Conservation (phyloP, 2,888 invertebrate species). For the Lepidocyrtinus sp. region DNA sequence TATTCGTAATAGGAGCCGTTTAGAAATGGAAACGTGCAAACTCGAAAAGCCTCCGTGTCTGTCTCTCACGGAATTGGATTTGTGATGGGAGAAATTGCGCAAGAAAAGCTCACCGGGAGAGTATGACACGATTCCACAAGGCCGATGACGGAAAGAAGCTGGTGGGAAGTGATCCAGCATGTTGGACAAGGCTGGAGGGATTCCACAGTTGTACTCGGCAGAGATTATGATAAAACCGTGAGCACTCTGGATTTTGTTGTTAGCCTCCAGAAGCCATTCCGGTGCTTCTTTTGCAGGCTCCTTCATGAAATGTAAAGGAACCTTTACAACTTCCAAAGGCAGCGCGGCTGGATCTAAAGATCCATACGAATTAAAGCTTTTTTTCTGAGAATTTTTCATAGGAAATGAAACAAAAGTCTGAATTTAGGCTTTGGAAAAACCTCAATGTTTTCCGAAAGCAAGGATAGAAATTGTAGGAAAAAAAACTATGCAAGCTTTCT, state of each 20-base stretch:
- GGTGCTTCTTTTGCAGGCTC: slow-evolving; percentile 70
- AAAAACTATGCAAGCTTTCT: not conserved
- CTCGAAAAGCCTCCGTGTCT: not conserved
- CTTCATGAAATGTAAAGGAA: slow-evolving; percentile 71
- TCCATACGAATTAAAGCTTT: no score
- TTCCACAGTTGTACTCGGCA: slow-evolving; percentile 73
- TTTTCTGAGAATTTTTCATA: no score
- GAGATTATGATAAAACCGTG: slow-evolving; percentile 73
- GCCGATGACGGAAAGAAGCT: slow-evolving; percentile 72
- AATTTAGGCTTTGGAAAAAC: not conserved
- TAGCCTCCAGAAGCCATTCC: slow-evolving; percentile 70
- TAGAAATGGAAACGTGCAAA: not conserved
- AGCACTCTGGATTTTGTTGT: slow-evolving; percentile 71
- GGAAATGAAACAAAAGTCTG: no score
- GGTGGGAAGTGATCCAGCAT: slow-evolving; percentile 74
- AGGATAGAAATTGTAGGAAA: not conserved
- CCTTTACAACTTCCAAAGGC: slow-evolving; percentile 71
- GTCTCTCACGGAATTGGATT: not conserved
- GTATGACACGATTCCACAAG: slow-evolving; percentile 71
- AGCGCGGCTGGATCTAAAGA: slow-evolving; percentile 72
- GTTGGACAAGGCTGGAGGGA: slow-evolving; percentile 74
- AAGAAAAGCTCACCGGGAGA: slow-evolving; percentile 70
- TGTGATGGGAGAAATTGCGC: not conserved
- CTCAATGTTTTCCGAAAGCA: not conserved
- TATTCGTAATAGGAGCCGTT: not conserved